Percentiles rank a stretch among this genome's conserved stretches.
These are phyloP conservation scores for Thamnaconus septentrionalis DNA, from an alignment of 2,113 vertebrate species.

Conservation along the genomic window DNA sequence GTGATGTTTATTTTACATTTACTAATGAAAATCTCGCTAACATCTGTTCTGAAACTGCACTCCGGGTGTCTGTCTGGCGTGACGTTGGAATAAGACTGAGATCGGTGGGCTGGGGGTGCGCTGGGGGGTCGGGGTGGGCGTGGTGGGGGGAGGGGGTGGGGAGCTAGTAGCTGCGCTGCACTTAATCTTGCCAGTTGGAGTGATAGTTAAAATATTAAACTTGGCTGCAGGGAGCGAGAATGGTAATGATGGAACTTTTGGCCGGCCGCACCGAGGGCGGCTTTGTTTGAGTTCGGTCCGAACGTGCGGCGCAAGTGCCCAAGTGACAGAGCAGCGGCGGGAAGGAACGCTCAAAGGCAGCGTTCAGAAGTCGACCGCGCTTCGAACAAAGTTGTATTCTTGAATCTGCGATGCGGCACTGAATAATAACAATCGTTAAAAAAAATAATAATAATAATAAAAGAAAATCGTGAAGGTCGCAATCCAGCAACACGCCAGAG, in stretches of 20 bases:
- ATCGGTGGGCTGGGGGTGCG: constrained; percentile 9
- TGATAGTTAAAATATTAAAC: constrained; percentile 65
- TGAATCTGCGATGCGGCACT: constrained; percentile 7
- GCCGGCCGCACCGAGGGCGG: constrained; percentile 38
- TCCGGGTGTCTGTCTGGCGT: no score
- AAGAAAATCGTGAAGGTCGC: constrained; percentile 7
- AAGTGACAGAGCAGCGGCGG: constrained; percentile 42
- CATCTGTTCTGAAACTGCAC: constrained; percentile 2
- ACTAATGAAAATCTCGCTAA: constrained; percentile 30
- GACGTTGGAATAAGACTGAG: constrained; percentile 2
- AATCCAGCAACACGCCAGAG: neutral
- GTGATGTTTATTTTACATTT: constrained; percentile 33
- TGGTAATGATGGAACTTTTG: constrained; percentile 71
- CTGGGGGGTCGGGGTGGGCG: constrained; percentile 24
- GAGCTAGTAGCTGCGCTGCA: constrained; percentile 53
- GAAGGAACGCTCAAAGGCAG: constrained; percentile 47
- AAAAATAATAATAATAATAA: neutral
- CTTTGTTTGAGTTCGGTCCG: constrained; percentile 63
- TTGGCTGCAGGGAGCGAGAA: constrained; percentile 44
- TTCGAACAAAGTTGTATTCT: constrained; percentile 1
- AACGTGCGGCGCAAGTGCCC: constrained; percentile 54
- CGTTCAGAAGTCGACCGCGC: neutral
- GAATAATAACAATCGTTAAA: no score
- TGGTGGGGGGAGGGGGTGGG: constrained; percentile 39
- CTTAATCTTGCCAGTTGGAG: constrained; percentile 61